Evolutionary conservation across 2,797 vertebrate genomes (phyloP).

Genomic region (Poeciliopsis paucimaculata): DNA sequence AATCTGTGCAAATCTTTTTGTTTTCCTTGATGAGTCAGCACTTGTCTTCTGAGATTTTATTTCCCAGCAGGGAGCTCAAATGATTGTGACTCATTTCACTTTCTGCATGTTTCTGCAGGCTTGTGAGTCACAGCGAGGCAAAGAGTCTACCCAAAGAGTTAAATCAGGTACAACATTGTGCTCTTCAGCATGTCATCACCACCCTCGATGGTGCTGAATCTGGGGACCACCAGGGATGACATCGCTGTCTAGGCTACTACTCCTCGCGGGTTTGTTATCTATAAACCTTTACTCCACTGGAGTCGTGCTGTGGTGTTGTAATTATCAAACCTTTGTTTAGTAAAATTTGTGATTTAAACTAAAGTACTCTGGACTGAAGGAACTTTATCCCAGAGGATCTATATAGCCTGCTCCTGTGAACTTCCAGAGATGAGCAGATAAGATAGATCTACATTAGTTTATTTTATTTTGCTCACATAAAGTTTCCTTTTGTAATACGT

Average conservation of each 20-base stretch:
- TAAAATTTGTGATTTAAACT: not conserved
- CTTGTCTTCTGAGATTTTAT: constrained; percentile 3
- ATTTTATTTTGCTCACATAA: not conserved
- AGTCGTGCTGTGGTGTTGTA: not conserved
- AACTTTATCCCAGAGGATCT: not conserved
- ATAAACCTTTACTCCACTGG: constrained; percentile 1
- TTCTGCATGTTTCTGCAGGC: constrained; percentile 20
- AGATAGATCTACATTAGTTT: not conserved
- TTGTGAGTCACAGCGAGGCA: constrained; percentile 31
- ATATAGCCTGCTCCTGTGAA: not conserved
- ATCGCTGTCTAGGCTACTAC: constrained; percentile 1
- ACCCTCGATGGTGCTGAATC: constrained; percentile 28
- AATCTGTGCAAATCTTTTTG: not conserved
- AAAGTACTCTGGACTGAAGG: not conserved
- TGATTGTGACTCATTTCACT: constrained; percentile 18
- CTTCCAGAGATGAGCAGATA: not conserved
- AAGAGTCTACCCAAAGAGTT: constrained; percentile 21
- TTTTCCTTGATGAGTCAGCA: constrained; percentile 14
- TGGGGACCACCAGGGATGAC: constrained; percentile 15
- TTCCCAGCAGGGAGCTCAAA: constrained; percentile 7
- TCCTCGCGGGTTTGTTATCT: constrained; percentile 4
- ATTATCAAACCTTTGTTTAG: not conserved
- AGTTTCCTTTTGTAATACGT: no score
- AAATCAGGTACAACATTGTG: constrained; percentile 17
- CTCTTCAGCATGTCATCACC: constrained; percentile 16